phyloP scores from a whole-genome alignment of 1,140 invertebrate species.

The Lethrus apterus region DNA sequence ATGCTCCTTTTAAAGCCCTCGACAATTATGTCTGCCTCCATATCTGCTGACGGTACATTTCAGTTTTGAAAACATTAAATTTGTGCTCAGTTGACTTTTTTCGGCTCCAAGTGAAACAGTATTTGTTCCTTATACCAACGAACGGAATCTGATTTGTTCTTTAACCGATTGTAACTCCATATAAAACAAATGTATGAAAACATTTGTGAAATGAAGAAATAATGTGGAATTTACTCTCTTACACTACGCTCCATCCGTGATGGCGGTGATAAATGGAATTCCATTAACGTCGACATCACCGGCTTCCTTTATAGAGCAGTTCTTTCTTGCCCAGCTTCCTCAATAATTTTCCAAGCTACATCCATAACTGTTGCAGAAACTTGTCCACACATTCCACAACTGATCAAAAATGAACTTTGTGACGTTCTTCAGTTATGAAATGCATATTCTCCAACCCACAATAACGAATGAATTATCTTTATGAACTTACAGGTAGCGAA shows the following conservation, averaged over 20 bases:
- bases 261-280: slow-evolving; percentile 1
- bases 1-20: slow-evolving; percentile 35
- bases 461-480: too few relatives aligned
- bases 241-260: neutral
- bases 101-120: slow-evolving; percentile 14
- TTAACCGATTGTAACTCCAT: slow-evolving; percentile 16
- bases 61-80: slow-evolving; percentile 22
- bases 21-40: slow-evolving; percentile 35
- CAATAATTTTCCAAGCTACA: too few relatives aligned
- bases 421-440: too few relatives aligned
- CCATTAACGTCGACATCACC: neutral
- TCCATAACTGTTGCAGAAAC: too few relatives aligned
- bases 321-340: too few relatives aligned
- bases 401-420: too few relatives aligned
- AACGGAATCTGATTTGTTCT: slow-evolving; percentile 17
- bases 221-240: neutral
- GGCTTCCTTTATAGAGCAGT: too few relatives aligned
- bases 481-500: too few relatives aligned
- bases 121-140: slow-evolving; percentile 20
- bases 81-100: slow-evolving; percentile 7
- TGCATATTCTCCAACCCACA: too few relatives aligned
- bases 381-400: too few relatives aligned
- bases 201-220: too few relatives aligned
- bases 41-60: slow-evolving; percentile 25
- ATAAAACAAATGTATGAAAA: too few relatives aligned